A percentile compares a stretch with the other conserved stretches of the same genome.
Evolutionary conservation across 2,113 vertebrate species (phyloP).

Genomic region (Glareola pratincola): DNA sequence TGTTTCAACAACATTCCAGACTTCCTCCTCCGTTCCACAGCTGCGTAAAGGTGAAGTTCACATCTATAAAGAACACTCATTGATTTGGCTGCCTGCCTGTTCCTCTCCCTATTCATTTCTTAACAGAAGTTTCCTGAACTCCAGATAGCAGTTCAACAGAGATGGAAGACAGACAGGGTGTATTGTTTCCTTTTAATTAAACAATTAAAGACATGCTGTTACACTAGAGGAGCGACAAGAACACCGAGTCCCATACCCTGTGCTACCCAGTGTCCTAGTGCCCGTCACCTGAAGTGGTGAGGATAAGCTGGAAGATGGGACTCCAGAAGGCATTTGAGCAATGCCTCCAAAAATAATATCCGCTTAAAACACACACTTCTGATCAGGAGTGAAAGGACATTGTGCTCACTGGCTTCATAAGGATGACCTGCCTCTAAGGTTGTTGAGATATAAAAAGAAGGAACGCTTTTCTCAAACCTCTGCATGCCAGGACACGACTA

Average conservation of each 20-base stretch:
- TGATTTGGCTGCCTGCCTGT: slow-evolving; percentile 36
- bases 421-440: neutral
- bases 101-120: slow-evolving; percentile 15
- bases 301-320: rapidly evolving
- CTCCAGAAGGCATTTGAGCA: neutral
- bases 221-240: neutral
- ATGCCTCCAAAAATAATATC: neutral
- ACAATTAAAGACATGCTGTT: neutral
- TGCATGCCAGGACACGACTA: neutral
- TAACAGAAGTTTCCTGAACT: slow-evolving; percentile 56
- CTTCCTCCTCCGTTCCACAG: neutral
- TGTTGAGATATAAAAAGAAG: neutral
- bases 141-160: neutral
- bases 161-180: neutral
- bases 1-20: neutral
- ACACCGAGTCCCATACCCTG: rapidly evolving
- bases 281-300: neutral
- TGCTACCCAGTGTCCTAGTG: neutral
- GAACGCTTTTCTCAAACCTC: neutral
- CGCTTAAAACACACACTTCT: neutral
- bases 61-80: slow-evolving; percentile 21
- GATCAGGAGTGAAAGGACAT: neutral
- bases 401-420: neutral
- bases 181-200: slow-evolving; percentile 29
- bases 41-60: slow-evolving; percentile 20